phyloP scores from a whole-genome alignment of 2,888 invertebrate genomes.

The Limnephilus auricula region DNA sequence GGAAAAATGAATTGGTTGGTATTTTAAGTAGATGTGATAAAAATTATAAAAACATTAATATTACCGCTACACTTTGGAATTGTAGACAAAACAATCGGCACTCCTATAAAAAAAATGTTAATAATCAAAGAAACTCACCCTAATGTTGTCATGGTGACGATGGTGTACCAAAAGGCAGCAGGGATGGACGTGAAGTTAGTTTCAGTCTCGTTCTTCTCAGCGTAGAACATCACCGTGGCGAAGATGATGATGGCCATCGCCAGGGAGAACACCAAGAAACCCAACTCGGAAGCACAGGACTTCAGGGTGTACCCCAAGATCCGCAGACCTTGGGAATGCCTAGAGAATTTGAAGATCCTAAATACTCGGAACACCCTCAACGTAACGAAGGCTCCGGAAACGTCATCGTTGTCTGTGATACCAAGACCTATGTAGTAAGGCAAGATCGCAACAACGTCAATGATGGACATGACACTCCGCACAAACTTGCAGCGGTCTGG shows the following conservation, averaged over 20 bases:
- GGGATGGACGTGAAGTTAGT: conserved; percentile 99
- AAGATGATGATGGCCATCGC: conserved; percentile 99
- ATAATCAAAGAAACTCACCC: conserved; percentile 86
- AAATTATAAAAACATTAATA: not conserved
- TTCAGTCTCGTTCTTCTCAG: conserved; percentile 98
- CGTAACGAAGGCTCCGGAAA: conserved; percentile 99
- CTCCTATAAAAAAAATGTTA: conserved; percentile 9
- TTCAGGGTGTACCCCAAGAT: conserved; percentile 99
- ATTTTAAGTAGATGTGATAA: no score
- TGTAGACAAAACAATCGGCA: not conserved
- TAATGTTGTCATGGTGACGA: conserved; percentile 99
- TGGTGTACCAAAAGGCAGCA: conserved; percentile 99
- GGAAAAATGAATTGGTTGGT: no score
- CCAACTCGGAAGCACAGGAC: conserved; percentile 98
- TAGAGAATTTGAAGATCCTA: conserved; percentile 99
- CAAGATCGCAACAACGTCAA: conserved; percentile 99
- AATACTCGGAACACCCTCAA: conserved; percentile 99
- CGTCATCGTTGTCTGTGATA: conserved; percentile 98
- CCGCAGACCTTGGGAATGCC: conserved; percentile 98
- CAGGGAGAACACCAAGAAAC: conserved; percentile 98
- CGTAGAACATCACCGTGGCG: conserved; percentile 99
- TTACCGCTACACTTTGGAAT: not conserved
- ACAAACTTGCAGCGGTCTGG: conserved; percentile 98
- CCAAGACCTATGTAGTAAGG: conserved; percentile 99
- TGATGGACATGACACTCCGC: conserved; percentile 98